Evolutionary conservation across 2,797 vertebrate species (phyloP).

Genomic region (Petrocephalus schoutedeni): DNA sequence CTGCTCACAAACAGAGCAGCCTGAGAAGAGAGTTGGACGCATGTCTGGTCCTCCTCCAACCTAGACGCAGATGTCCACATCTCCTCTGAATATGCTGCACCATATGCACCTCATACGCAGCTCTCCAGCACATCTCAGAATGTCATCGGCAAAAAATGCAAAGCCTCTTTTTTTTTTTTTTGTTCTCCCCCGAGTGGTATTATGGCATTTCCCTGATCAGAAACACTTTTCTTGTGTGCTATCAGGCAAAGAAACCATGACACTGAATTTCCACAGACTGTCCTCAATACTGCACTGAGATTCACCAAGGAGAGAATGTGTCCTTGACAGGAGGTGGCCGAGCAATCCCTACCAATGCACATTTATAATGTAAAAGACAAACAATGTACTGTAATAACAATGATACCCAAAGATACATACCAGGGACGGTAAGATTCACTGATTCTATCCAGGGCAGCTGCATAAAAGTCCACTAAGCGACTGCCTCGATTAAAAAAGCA

Average conservation of each 20-base stretch:
- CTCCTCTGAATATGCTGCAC: slow-evolving; percentile 61
- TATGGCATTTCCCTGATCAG: neutral
- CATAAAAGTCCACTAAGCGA: neutral
- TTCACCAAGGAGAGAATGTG: neutral
- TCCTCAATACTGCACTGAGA: neutral
- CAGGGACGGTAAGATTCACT: neutral
- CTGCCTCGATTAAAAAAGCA: neutral
- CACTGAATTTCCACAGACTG: neutral
- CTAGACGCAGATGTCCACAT: slow-evolving; percentile 63
- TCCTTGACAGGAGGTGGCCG: neutral
- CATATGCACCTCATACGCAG: slow-evolving; percentile 51
- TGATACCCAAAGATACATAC: neutral
- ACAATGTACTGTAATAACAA: neutral
- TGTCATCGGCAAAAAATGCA: slow-evolving; percentile 15
- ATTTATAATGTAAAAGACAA: too few species aligned
- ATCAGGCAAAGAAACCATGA: neutral
- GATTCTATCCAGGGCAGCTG: neutral
- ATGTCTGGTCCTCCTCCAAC: slow-evolving; percentile 57
- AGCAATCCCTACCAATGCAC: too few species aligned
- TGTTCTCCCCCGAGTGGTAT: neutral
- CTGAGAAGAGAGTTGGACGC: slow-evolving; percentile 16
- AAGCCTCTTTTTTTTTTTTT: neutral
- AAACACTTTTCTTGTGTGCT: neutral
- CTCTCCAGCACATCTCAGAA: slow-evolving; percentile 13
- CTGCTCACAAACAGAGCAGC: neutral